Base-by-base conservation (phyloP, 2,888 invertebrate species). In the Cryptocephalus primarius region DNA sequence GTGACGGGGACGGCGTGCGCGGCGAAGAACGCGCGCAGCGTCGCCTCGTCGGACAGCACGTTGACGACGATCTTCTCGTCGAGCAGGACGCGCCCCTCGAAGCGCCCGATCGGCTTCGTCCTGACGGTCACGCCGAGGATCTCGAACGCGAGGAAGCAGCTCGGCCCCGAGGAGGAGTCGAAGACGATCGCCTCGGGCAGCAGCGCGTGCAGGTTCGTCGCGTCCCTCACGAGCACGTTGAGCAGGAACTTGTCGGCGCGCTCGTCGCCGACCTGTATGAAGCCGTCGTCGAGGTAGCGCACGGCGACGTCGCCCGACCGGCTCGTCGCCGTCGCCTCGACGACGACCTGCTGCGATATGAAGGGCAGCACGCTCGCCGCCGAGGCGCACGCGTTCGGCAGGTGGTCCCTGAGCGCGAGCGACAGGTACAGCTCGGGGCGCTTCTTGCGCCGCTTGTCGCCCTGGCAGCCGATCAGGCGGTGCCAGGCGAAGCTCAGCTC, bases 351-450 rank as follows among this genome's bases (percentile, higher is more conserved):
- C 45, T 56, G 58, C 1, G 58, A 52, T 34, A 61, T 62, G 9
- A 54, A 54, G 6, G 60, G 59, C 55, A 56, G 58, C 8, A 39
- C 43, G n/a, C 44, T 48, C 32, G 34, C 40, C 62, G 0, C 68
- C 14, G 42, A 42, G 13, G 44, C 50, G 55, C 0, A 59, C 66
- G 2, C 68, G 61, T 68, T 72, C 48, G 65, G 68, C 9, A 68
- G 38, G 45, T 78, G 75, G 50, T 80, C 80, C 54, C 80, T 75
- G 14, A 83, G 70, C 0, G 78, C 72, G 14, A 82, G 67, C 39
- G 77, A 75, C 47, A 83, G 64, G 46, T 76, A 69, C 8, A 83
- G 65, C 62, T 82, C 81, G 1, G 83, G 83, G 52, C 78, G 78
- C 48, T 74, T 73, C 36, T 59, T 60, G 32, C 60, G 57, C 32